phyloP scores from a whole-genome alignment of 2,888 invertebrate species.

The Cantharis nigra region DNA sequence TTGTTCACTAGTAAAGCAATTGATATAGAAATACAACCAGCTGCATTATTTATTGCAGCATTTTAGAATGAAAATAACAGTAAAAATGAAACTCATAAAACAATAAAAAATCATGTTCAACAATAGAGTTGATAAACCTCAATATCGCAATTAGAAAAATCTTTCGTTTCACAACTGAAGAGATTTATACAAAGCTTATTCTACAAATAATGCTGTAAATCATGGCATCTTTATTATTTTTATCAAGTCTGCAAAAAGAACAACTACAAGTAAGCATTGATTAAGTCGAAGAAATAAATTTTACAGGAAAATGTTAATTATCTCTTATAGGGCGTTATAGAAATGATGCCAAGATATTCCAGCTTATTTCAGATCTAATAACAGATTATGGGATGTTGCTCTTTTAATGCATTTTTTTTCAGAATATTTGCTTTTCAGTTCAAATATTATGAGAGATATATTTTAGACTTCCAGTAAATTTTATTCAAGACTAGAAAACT shows the following conservation, averaged over 20 bases:
- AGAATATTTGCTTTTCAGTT: conserved; percentile 8
- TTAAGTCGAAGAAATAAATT: conserved; percentile 6
- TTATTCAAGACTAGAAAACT: conserved; percentile 4
- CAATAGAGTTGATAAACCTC: neutral
- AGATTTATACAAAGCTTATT: neutral
- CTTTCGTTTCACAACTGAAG: neutral
- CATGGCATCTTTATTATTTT: neutral
- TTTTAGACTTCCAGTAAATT: conserved; percentile 17
- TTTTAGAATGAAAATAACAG: neutral
- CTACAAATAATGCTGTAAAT: neutral
- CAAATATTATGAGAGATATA: conserved; percentile 15
- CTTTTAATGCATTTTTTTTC: conserved; percentile 18
- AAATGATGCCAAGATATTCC: conserved; percentile 22
- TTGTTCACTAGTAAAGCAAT: neutral
- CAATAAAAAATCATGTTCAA: neutral
- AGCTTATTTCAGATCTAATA: conserved; percentile 27
- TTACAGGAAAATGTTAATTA: conserved; percentile 17
- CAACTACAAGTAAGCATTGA: neutral
- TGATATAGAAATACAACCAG: neutral
- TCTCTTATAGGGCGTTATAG: conserved; percentile 22
- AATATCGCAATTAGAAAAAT: neutral
- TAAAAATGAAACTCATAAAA: neutral
- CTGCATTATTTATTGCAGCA: neutral
- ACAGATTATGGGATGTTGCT: conserved; percentile 28
- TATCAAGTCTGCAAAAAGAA: neutral